These are phyloP conservation scores for Heliconius nattereri DNA, from an alignment of 1,140 invertebrate species.

Conservation along the genomic window DNA sequence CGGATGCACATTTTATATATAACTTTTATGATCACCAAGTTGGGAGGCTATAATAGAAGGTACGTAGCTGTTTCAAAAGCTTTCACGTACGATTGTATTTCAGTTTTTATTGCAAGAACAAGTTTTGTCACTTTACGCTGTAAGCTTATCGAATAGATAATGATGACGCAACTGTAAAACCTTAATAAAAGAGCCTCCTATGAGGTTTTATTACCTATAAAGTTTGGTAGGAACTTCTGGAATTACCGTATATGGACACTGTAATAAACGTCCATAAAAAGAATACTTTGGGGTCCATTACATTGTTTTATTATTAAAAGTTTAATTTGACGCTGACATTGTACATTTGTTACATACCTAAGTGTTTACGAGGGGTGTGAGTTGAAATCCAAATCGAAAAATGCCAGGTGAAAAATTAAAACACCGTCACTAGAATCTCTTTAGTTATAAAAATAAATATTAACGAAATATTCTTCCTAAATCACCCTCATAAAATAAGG, in stretches of 20 bases:
- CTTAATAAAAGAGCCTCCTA: constrained; percentile 18
- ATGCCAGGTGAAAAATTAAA: neutral
- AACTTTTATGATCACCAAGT: neutral
- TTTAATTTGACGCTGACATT: neutral
- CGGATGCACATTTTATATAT: neutral
- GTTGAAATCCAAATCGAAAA: neutral
- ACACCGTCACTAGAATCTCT: neutral
- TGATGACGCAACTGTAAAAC: constrained; percentile 25
- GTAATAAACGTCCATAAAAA: neutral
- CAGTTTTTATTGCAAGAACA: constrained; percentile 26
- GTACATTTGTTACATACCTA: neutral
- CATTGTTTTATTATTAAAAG: constrained; percentile 8
- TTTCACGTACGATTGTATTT: constrained; percentile 24
- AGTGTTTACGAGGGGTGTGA: neutral
- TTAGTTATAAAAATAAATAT: neutral
- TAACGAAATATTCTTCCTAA: neutral
- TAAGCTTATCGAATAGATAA: constrained; percentile 29
- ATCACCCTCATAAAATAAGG: neutral
- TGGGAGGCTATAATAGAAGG: constrained; percentile 2
- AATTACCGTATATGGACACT: constrained; percentile 18
- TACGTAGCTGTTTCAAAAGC: constrained; percentile 10
- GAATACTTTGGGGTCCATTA: neutral
- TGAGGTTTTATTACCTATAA: constrained; percentile 19
- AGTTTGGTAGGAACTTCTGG: constrained; percentile 14
- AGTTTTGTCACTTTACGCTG: constrained; percentile 22